Percentiles rank a stretch among this genome's conserved stretches.
Conservation (phyloP, 2,888 invertebrate species). For the Endomychus coccineus region DNA sequence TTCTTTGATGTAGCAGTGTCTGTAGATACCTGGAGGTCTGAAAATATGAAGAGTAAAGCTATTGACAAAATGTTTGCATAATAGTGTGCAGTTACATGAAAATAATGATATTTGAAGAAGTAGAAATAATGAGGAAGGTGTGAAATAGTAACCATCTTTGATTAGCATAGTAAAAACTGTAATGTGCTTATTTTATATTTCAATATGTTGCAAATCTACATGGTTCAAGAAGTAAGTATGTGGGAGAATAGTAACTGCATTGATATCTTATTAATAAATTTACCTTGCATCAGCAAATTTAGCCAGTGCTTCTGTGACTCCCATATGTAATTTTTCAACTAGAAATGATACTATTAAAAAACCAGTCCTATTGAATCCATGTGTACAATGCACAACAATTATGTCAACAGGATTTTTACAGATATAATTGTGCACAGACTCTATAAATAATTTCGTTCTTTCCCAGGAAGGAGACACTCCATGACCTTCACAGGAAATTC, state of each 20-base stretch:
- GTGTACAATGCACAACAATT: conserved; percentile 89
- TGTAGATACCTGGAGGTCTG: conserved; percentile 95
- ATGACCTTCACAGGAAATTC: conserved; percentile 85
- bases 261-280: no score
- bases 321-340: conserved; percentile 75
- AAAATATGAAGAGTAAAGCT: no score
- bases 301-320: conserved; percentile 74
- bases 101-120: no score
- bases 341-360: conserved; percentile 90
- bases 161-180: no score
- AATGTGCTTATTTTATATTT: no score
- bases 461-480: conserved; percentile 85
- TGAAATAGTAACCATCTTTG: no score
- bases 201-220: no score
- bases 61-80: no score
- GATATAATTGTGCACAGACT: conserved; percentile 71
- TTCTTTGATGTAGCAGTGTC: conserved; percentile 88
- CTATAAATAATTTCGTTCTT: conserved; percentile 77
- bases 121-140: no score
- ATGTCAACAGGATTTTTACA: conserved; percentile 68
- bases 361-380: conserved; percentile 97
- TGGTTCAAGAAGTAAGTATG: no score
- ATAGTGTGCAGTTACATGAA: no score
- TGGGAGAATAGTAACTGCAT: no score
- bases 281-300: conserved; percentile 67